phyloP scores from a whole-genome alignment of 2,888 invertebrate genomes.

The Shargacucullia verbasci region DNA sequence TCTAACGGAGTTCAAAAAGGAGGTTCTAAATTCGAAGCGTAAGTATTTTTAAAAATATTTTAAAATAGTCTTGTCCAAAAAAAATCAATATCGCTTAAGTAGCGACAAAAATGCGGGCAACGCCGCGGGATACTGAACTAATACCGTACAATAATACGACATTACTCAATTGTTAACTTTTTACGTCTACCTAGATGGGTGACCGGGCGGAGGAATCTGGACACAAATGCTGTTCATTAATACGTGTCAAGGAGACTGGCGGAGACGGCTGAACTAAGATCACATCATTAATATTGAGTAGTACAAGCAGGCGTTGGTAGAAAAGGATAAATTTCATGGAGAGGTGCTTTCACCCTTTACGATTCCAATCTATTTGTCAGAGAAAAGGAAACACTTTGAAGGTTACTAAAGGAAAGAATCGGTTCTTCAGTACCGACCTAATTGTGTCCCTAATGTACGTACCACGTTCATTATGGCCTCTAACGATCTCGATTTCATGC shows the following conservation, averaged over 20 bases:
- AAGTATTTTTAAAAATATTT: too few relatives aligned
- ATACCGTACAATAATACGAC: constrained; percentile 46
- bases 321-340: constrained; percentile 83
- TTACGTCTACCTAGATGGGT: constrained; percentile 61
- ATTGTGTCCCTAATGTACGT: constrained; percentile 55
- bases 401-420: constrained; percentile 65
- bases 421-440: constrained; percentile 53
- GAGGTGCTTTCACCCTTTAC: constrained; percentile 86
- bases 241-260: constrained; percentile 77
- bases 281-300: constrained; percentile 88
- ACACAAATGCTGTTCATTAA: constrained; percentile 84
- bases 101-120: constrained; percentile 51
- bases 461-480: constrained; percentile 52
- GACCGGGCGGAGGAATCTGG: constrained; percentile 75
- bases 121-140: constrained; percentile 43
- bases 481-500: constrained; percentile 70
- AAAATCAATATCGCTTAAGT: constrained; percentile 26
- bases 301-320: constrained; percentile 80
- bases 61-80: too few relatives aligned
- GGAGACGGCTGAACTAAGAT: constrained; percentile 85
- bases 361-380: constrained; percentile 80
- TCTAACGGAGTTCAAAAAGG: too few relatives aligned
- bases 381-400: constrained; percentile 68
- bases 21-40: too few relatives aligned
- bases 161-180: constrained; percentile 61